phyloP scores from a whole-genome alignment of 2,797 vertebrate species.

The Phataginus tetradactyla region DNA sequence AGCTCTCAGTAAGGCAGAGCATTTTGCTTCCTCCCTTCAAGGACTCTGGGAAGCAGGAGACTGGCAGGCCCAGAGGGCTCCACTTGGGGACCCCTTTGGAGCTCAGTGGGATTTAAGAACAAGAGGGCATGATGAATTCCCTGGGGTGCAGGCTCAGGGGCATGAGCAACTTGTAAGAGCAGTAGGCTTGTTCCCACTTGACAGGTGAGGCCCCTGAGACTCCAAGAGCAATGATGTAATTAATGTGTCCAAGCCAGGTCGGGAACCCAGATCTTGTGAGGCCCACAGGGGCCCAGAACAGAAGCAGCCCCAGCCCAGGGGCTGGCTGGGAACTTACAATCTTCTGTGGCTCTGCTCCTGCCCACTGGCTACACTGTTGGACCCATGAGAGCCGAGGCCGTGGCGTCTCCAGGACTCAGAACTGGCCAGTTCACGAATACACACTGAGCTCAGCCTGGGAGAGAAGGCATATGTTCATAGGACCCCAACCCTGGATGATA shows the following conservation, averaged over 20 bases:
- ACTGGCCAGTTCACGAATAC: too few species aligned
- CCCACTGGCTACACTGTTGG: background rate
- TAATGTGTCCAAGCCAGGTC: background rate
- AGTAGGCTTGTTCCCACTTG: background rate
- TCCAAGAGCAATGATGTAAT: background rate
- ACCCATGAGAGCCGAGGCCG: background rate
- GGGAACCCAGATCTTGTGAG: background rate
- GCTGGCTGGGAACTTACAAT: background rate
- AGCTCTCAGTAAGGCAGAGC: fast-evolving
- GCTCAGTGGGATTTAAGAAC: background rate
- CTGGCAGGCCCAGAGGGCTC: background rate
- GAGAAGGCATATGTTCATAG: fast-evolving
- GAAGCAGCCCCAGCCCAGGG: background rate
- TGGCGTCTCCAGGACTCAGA: background rate
- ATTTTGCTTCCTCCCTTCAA: background rate
- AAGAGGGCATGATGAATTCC: background rate
- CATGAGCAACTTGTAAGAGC: background rate
- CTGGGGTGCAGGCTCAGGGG: background rate
- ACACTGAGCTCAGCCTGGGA: background rate
- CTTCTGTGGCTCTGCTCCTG: background rate
- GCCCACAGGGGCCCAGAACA: background rate
- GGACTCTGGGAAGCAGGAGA: background rate
- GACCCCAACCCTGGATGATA: background rate
- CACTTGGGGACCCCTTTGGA: background rate
- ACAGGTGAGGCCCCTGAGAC: background rate